phyloP scores from a whole-genome alignment of 1,140 invertebrate species.

The Philopotamus ludificatus region DNA sequence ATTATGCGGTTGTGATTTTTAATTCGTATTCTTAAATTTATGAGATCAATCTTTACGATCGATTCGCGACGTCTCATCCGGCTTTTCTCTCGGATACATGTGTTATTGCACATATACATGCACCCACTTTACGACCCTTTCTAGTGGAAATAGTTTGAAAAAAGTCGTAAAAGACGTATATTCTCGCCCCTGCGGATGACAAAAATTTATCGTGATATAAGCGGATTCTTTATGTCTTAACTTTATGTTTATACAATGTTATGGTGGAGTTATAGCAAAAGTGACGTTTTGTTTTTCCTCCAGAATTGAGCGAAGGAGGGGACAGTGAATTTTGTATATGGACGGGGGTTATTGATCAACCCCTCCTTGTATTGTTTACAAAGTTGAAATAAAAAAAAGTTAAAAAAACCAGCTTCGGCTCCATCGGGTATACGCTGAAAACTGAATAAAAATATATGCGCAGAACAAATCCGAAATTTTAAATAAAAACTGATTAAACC shows the following conservation, averaged over 20 bases:
- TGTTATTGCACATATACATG: conserved; percentile 10
- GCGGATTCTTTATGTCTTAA: conserved; percentile 24
- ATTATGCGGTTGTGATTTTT: too few relatives aligned
- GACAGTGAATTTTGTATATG: background rate
- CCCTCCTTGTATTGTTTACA: background rate
- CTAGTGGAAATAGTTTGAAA: conserved; percentile 20
- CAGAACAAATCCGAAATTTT: too few relatives aligned
- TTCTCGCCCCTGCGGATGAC: conserved; percentile 24
- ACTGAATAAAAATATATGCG: too few relatives aligned
- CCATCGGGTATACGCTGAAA: too few relatives aligned
- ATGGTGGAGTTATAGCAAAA: conserved; percentile 3
- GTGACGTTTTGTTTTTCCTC: background rate
- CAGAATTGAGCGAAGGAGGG: background rate
- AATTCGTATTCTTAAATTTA: too few relatives aligned
- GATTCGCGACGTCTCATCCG: background rate
- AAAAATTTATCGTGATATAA: conserved; percentile 26
- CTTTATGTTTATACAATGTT: conserved; percentile 17
- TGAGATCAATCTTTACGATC: background rate
- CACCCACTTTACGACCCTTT: conserved; percentile 14
- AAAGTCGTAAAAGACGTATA: conserved; percentile 22
- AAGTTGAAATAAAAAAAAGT: too few relatives aligned
- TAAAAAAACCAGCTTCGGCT: too few relatives aligned
- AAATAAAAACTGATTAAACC: too few relatives aligned
- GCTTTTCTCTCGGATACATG: background rate
- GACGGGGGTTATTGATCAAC: background rate